A percentile compares a stretch with the other conserved stretches of the same genome.
These are phyloP conservation scores for Lysiphlebus fabarum DNA, from an alignment of 1,140 invertebrate genomes.

Conservation along the genomic window DNA sequence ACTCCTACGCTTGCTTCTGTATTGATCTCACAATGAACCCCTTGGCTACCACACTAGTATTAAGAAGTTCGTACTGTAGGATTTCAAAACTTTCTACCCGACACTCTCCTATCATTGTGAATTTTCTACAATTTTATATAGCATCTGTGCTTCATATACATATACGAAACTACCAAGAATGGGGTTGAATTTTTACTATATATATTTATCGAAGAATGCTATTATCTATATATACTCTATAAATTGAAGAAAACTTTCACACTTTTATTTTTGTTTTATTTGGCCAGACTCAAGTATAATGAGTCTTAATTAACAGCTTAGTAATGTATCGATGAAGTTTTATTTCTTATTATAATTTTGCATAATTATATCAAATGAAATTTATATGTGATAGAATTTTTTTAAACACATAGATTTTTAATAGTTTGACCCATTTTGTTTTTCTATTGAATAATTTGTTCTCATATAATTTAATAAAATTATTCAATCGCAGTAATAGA, in stretches of 20 bases:
- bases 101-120: conserved; percentile 16
- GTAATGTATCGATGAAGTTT: conserved; percentile 51
- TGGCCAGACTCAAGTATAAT: conserved; percentile 42
- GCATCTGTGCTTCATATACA: background rate
- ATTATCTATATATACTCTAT: conserved; percentile 3
- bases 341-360: conserved; percentile 38
- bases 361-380: conserved; percentile 22
- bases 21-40: conserved; percentile 57
- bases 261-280: conserved; percentile 6
- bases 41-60: conserved; percentile 37
- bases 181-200: no score
- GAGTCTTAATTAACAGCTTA: conserved; percentile 58
- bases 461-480: no score
- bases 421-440: no score
- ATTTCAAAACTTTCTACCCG: conserved; percentile 31
- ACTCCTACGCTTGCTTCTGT: conserved; percentile 50
- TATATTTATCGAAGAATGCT: background rate
- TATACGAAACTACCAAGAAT: no score
- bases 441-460: no score
- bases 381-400: conserved; percentile 10
- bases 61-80: conserved; percentile 49
- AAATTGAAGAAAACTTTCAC: conserved; percentile 24
- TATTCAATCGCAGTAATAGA: no score
- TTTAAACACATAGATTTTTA: no score
- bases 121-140: background rate